A percentile compares a stretch with the other conserved stretches of the same genome.
phyloP scores from a whole-genome alignment of 2,888 invertebrate genomes.

The Xiphydria camelus region DNA sequence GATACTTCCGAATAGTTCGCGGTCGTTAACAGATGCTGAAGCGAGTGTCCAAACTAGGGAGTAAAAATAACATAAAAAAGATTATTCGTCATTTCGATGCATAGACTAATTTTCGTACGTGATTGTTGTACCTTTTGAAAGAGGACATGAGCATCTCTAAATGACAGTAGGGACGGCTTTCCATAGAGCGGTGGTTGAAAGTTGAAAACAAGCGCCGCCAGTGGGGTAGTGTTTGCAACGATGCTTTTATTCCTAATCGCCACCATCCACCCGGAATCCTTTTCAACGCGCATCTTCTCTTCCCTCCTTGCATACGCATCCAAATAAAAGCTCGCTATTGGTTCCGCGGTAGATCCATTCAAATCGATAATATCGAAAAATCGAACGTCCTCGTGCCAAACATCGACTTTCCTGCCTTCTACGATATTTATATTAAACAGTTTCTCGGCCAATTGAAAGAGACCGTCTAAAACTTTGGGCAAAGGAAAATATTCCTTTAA shows the following conservation, averaged over 20 bases:
- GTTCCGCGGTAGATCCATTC: constrained; percentile 60
- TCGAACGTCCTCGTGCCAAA: constrained; percentile 86
- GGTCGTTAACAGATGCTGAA: constrained; percentile 84
- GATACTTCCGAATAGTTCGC: constrained; percentile 83
- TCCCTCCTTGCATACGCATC: constrained; percentile 77
- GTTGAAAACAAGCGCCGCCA: constrained; percentile 83
- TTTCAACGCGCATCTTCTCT: constrained; percentile 65
- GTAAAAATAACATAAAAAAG: constrained; percentile 1
- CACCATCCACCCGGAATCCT: constrained; percentile 76
- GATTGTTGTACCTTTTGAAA: constrained; percentile 68
- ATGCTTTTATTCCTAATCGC: constrained; percentile 75
- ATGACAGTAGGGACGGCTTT: constrained; percentile 72
- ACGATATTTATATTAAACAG: constrained; percentile 79
- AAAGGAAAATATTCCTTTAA: constrained; percentile 83
- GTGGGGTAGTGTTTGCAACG: constrained; percentile 67
- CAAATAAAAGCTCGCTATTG: constrained; percentile 82
- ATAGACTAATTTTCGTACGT: background rate
- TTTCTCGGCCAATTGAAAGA: constrained; percentile 75
- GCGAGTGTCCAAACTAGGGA: constrained; percentile 76
- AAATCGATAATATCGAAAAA: constrained; percentile 80
- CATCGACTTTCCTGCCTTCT: constrained; percentile 66
- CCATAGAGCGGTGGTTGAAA: constrained; percentile 69
- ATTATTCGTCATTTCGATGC: background rate
- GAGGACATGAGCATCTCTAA: constrained; percentile 74
- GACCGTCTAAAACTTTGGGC: constrained; percentile 75